These are phyloP conservation scores for Leptinotarsa rubiginosa DNA, from an alignment of 2,888 invertebrate species.

Conservation along the genomic window DNA sequence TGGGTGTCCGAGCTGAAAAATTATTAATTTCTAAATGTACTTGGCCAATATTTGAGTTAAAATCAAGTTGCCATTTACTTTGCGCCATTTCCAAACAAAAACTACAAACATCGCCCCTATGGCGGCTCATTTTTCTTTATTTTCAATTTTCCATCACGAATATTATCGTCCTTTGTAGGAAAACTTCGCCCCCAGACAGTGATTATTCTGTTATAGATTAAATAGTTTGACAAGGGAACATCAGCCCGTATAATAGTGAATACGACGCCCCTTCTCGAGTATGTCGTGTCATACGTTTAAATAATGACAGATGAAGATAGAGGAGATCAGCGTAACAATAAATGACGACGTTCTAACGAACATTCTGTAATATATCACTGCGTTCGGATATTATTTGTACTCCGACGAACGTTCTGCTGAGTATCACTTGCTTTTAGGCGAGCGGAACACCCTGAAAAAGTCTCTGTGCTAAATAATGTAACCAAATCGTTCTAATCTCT, in stretches of 20 bases:
- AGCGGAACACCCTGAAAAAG: too few species aligned
- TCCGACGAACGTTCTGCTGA: neutral
- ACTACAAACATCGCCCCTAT: neutral
- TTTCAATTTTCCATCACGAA: neutral
- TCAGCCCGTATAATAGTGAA: slow-evolving; percentile 18
- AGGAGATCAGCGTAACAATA: slow-evolving; percentile 38
- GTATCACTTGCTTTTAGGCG: neutral
- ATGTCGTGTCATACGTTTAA: slow-evolving; percentile 13
- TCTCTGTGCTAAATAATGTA: too few species aligned
- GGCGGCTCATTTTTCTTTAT: neutral
- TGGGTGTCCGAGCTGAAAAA: too few species aligned
- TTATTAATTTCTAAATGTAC: too few species aligned
- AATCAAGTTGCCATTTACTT: too few species aligned
- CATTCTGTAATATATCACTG: slow-evolving; percentile 30
- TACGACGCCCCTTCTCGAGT: slow-evolving; percentile 9
- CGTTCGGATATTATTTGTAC: slow-evolving; percentile 9
- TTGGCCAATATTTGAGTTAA: too few species aligned
- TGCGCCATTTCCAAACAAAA: neutral
- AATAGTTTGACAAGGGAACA: slow-evolving; percentile 15
- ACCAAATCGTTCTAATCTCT: too few species aligned
- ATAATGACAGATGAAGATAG: slow-evolving; percentile 42
- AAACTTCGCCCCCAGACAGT: slow-evolving; percentile 12
- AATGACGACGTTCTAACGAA: slow-evolving; percentile 34
- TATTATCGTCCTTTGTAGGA: neutral
- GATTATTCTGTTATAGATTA: slow-evolving; percentile 13